phyloP scores from a whole-genome alignment of 2,797 vertebrate species.

The Xenops minutus region DNA sequence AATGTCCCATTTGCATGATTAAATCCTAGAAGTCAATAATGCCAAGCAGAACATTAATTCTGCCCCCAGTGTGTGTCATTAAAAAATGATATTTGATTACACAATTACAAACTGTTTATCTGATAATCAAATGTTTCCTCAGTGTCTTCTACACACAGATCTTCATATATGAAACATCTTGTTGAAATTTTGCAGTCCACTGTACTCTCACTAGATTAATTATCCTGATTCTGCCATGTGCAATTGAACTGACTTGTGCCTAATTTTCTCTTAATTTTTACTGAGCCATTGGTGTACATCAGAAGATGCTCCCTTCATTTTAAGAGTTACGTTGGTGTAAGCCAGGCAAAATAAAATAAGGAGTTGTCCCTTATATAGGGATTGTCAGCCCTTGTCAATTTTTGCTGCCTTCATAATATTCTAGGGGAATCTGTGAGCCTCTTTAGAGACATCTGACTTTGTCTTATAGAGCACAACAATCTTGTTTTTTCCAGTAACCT shows the following conservation, averaged over 20 bases:
- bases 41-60: conserved; percentile 25
- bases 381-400: neutral
- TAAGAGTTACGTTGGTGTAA: neutral
- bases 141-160: neutral
- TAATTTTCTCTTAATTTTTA: conserved; percentile 21
- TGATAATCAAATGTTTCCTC: neutral
- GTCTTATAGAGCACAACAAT: neutral
- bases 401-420: neutral
- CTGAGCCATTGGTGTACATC: neutral
- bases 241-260: neutral
- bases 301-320: neutral
- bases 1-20: conserved; percentile 10
- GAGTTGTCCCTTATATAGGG: neutral
- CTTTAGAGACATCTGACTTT: neutral
- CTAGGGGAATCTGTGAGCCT: neutral
- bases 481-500: conserved; percentile 15
- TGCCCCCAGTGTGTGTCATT: neutral
- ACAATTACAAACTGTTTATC: conserved; percentile 20
- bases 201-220: neutral
- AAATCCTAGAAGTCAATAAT: conserved; percentile 42
- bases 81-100: conserved; percentile 22
- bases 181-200: neutral
- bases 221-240: neutral
- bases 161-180: neutral
- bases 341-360: neutral